Evolutionary conservation across 2,797 vertebrate genomes (phyloP).

Genomic region (Catamblyrhynchus diadema): DNA sequence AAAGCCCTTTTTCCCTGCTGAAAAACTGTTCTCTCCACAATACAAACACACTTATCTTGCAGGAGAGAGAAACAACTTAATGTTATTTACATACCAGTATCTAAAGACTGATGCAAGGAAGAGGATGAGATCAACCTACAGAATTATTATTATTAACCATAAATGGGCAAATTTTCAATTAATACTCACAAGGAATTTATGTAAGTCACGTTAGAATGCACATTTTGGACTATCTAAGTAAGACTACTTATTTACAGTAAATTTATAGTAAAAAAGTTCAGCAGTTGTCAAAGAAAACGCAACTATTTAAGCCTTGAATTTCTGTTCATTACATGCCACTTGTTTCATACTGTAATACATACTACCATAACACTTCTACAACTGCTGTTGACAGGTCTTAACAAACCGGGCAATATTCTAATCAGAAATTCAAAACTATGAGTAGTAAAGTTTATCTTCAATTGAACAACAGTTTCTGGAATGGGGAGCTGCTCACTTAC

Average conservation of each 20-base stretch:
- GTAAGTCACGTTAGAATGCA: background rate
- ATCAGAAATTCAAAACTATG: background rate
- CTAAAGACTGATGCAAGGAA: background rate
- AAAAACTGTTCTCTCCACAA: background rate
- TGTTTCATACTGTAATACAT: background rate
- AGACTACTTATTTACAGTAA: background rate
- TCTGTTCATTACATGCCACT: background rate
- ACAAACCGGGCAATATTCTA: background rate
- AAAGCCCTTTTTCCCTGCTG: background rate
- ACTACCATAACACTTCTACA: background rate
- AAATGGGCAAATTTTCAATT: background rate
- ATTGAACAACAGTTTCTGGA: background rate
- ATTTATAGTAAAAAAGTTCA: background rate
- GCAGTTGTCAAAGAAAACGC: background rate
- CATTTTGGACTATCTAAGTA: background rate
- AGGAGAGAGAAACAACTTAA: background rate
- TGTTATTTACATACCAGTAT: background rate
- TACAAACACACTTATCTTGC: background rate
- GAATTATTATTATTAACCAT: background rate
- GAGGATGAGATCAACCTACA: background rate
- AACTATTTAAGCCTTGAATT: background rate
- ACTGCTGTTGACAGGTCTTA: background rate
- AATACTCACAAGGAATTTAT: background rate
- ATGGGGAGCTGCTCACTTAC: background rate
- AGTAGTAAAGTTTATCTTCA: background rate